Evolutionary conservation across 35 echinoderm and acorn worm species (phyloP).

Genomic region (Lytechinus variegatus): DNA sequence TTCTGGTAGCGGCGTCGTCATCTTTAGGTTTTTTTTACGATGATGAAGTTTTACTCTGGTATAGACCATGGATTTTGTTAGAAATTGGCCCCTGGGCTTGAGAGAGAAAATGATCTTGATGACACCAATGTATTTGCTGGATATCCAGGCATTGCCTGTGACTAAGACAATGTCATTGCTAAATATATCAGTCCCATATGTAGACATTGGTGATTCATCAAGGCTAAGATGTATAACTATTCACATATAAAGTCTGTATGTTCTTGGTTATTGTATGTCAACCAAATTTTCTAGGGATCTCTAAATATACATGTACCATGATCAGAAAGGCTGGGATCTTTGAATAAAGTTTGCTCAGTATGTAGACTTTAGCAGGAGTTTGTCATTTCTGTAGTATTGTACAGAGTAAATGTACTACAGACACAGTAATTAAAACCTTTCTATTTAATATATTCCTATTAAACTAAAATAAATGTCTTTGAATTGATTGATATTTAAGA

Average conservation of each 20-base stretch:
- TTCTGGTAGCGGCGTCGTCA: background rate
- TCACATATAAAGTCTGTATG: background rate
- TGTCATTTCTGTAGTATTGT: too few species aligned
- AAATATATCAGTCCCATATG: conserved; percentile 19
- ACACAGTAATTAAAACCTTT: too few species aligned
- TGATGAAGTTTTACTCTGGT: background rate
- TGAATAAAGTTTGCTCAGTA: background rate
- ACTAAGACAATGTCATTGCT: conserved; percentile 18
- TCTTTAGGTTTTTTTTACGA: background rate
- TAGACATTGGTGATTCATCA: background rate
- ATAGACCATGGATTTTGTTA: background rate
- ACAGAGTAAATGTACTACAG: too few species aligned
- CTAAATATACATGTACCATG: background rate
- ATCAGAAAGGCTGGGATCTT: too few species aligned
- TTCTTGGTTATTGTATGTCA: background rate
- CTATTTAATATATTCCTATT: too few species aligned
- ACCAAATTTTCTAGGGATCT: background rate
- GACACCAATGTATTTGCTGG: background rate
- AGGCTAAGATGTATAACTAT: background rate
- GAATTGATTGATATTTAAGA: too few species aligned
- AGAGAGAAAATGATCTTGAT: background rate
- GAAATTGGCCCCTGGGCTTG: background rate
- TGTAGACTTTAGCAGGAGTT: too few species aligned
- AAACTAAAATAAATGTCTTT: too few species aligned
- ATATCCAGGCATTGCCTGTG: background rate